Evolutionary conservation across 2,888 invertebrate species (phyloP).

Genomic region (Cyclophora albipunctata): DNA sequence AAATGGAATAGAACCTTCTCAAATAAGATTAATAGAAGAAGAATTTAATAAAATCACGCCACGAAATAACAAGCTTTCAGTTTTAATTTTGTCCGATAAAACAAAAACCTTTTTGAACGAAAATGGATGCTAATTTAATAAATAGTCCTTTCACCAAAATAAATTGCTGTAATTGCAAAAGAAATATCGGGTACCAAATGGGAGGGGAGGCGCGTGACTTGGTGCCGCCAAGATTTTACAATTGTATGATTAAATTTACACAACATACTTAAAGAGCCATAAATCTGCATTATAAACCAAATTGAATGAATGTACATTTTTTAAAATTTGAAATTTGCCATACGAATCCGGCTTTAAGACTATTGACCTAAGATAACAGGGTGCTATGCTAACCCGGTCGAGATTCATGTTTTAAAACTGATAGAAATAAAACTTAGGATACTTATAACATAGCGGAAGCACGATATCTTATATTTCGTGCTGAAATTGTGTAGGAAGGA

Average conservation of each 20-base stretch:
- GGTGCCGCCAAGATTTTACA: slow-evolving; percentile 28
- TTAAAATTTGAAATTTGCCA: no score
- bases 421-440: no score
- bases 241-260: slow-evolving; percentile 10
- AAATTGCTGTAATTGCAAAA: slow-evolving; percentile 38
- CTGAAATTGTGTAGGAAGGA: no score
- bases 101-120: slow-evolving; percentile 27
- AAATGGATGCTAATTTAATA: slow-evolving; percentile 44
- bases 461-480: no score
- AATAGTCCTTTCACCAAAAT: slow-evolving; percentile 36
- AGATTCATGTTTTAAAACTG: no score
- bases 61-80: slow-evolving; percentile 22
- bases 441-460: no score
- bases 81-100: slow-evolving; percentile 25
- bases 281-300: neutral
- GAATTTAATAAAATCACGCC: slow-evolving; percentile 10
- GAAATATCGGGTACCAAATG: slow-evolving; percentile 30
- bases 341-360: no score
- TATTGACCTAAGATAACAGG: no score
- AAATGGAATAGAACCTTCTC: neutral
- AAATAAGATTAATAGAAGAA: slow-evolving; percentile 2
- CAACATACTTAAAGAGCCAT: neutral
- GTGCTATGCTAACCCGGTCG: no score
- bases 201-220: slow-evolving; percentile 30
- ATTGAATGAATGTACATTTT: no score